Evolutionary conservation across 2,888 invertebrate species (phyloP), one percentile per base, ranked within the genome.

Genomic region (Eretmocerus hayati): DNA sequence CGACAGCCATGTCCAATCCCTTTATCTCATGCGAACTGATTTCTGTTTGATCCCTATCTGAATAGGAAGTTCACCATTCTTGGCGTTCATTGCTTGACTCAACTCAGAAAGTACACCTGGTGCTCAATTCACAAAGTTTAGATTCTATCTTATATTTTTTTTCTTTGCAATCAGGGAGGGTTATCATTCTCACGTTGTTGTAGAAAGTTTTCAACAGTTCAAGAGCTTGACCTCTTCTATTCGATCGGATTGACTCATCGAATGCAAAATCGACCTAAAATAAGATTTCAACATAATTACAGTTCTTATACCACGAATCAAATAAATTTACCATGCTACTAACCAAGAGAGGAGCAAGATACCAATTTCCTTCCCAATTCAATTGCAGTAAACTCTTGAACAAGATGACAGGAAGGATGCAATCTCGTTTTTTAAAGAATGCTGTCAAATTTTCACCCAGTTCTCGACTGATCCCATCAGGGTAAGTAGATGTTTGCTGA

Each of bases 171-270:
- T 69, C 62, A 32, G 63, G 62, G n/a, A 73, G 71, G 54, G 76
- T 76, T 23, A 75, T 62, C 32, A 75, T 63, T 59, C 81, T 76
- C 13, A 79, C 69, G 58, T 83, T 80, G 40, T 75, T 74, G 64
- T 83, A 86, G 56, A 85, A 81, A 3, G 79, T 73, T n/a, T 74
- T 72, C 38, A 86, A 64, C 49, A 87, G 69, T 60, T 85, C 83
- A 2, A 84, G 60, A 0, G 83, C 83, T 71, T 86, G 85, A 53
- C 77, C 80, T 36, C 82, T 77, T 20, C 83, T 75, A 60, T 81
- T 85, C 23, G 81, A 79, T 52, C 85, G 75, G 3, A 84, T 77
- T 18, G 76, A 75, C 16, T 71, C 66, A 45, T 77, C 75, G 52
- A 86, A 81, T 44, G 81, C 74, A 60, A 79, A 80, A 20, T 78